Base-by-base conservation (phyloP, 1,140 invertebrate genomes). In the Meteorus sp. region DNA sequence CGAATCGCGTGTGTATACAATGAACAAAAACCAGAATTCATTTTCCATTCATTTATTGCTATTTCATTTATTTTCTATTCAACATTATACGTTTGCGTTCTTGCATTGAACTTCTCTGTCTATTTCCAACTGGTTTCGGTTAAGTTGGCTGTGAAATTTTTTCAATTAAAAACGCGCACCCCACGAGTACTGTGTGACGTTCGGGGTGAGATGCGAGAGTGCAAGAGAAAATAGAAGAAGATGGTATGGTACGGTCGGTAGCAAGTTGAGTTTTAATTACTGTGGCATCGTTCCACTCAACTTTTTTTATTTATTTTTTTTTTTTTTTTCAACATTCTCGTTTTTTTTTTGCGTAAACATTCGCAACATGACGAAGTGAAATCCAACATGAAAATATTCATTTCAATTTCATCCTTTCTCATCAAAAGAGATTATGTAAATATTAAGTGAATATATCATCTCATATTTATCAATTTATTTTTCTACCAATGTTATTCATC, bases 111-210 rank as follows among this genome's bases (percentile, higher is more conserved):
- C n/a, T n/a, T 41, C 37, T n/a, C 15, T 9, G 11, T 41, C 6
- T 15, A n/a, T 6, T 15, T 41, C 15, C 15, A 15, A 6, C 7
- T 15, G 9, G 13, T 35, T 43, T 43, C 13, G 8, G 19, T 23
- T 45, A 74, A 69, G 68, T 70, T 71, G 44, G 63, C 61, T 64
- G 56, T 62, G 64, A 75, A 71, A 70, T 73, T 74, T 74, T 75
- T 76, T 76, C 71, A 76, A 75, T 74, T 74, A 76, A 75, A 72
- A 75, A 66, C 52, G 61, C n/a, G n/a, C n/a, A n/a, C n/a, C n/a
- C n/a, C n/a, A n/a, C n/a, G n/a, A n/a, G n/a, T n/a, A n/a, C n/a
- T n/a, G n/a, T n/a, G n/a, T n/a, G n/a, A n/a, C 60, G 60, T 65
- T 23, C 19, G 44, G 4, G 45, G 5, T 17, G 25, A 5, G 23